Conservation (phyloP, 2,113 vertebrate genomes). For the Ochotona princeps region DNA sequence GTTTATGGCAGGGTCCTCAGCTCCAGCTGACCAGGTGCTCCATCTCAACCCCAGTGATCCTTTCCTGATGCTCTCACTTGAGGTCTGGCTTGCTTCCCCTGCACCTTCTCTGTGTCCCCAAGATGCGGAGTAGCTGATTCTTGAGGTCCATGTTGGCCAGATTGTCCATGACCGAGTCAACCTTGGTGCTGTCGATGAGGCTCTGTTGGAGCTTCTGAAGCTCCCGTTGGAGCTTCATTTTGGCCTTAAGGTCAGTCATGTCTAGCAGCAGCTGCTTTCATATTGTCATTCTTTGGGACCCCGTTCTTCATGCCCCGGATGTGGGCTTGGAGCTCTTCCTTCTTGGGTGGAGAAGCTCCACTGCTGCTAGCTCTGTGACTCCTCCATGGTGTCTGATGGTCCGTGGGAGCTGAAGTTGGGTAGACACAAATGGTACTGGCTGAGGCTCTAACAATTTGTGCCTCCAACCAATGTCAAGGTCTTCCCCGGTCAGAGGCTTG, state of each 20-base stretch:
- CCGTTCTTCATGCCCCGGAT: constrained; percentile 94
- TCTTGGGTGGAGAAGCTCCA: not conserved
- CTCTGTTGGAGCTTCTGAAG: constrained; percentile 82
- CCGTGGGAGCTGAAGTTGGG: not conserved
- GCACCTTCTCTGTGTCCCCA: not conserved
- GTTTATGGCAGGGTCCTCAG: no score
- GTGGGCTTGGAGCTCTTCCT: constrained; percentile 83
- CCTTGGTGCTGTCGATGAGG: constrained; percentile 60
- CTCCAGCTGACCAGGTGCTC: no score
- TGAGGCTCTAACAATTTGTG: not conserved
- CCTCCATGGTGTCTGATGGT: not conserved
- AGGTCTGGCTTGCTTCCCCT: constrained; percentile 85
- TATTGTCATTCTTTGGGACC: constrained; percentile 93
- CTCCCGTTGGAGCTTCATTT: constrained; percentile 91
- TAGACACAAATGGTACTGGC: not conserved
- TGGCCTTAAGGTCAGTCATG: constrained; percentile 89
- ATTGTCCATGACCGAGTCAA: constrained; percentile 71
- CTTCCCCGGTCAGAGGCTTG: accelerated
- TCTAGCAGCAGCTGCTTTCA: constrained; percentile 91
- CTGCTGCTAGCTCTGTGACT: not conserved
- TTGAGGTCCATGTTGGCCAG: constrained; percentile 83
- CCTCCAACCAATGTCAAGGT: accelerated
- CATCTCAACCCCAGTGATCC: no score
- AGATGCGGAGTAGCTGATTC: constrained; percentile 82
- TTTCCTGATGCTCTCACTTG: not conserved